Conservation (phyloP, 2,888 invertebrate genomes). For the Orchestes rusci region DNA sequence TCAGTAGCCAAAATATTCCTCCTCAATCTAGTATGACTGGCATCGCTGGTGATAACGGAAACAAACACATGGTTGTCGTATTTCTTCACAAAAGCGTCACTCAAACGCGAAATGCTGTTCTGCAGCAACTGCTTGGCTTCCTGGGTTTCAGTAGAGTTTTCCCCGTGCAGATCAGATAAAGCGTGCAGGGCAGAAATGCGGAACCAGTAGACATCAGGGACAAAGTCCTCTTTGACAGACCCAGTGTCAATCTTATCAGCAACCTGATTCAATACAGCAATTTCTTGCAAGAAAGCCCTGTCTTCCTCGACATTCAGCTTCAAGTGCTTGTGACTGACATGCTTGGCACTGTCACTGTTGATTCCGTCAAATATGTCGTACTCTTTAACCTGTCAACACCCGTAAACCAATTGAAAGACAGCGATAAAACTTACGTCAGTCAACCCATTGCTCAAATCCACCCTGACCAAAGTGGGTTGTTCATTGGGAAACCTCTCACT, state of each 20-base stretch:
- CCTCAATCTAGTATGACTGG: constrained; percentile 53
- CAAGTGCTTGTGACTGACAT: constrained; percentile 31
- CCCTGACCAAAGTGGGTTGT: constrained; percentile 52
- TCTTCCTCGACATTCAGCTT: constrained; percentile 51
- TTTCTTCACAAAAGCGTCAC: constrained; percentile 49
- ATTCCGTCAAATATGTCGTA: constrained; percentile 38
- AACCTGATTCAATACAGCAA: constrained; percentile 53
- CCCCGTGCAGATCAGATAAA: constrained; percentile 57
- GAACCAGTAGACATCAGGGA: constrained; percentile 61
- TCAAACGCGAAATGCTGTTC: constrained; percentile 49
- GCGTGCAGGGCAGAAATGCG: constrained; percentile 56
- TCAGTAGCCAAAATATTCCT: constrained; percentile 36
- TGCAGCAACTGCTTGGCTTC: constrained; percentile 59
- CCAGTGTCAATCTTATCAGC: constrained; percentile 46
- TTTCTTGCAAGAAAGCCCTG: constrained; percentile 54
- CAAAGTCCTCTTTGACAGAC: constrained; percentile 48
- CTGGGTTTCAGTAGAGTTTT: constrained; percentile 54
- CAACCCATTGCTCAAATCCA: constrained; percentile 56
- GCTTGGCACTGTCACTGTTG: constrained; percentile 34
- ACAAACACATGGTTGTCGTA: constrained; percentile 56
- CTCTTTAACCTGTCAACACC: constrained; percentile 39
- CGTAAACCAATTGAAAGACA: not conserved
- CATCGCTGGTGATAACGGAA: constrained; percentile 58
- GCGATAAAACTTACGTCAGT: constrained; percentile 51
- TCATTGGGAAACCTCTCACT: constrained; percentile 54